Base-by-base conservation (phyloP, 2,113 vertebrate genomes). In the Pardalotus punctatus region DNA sequence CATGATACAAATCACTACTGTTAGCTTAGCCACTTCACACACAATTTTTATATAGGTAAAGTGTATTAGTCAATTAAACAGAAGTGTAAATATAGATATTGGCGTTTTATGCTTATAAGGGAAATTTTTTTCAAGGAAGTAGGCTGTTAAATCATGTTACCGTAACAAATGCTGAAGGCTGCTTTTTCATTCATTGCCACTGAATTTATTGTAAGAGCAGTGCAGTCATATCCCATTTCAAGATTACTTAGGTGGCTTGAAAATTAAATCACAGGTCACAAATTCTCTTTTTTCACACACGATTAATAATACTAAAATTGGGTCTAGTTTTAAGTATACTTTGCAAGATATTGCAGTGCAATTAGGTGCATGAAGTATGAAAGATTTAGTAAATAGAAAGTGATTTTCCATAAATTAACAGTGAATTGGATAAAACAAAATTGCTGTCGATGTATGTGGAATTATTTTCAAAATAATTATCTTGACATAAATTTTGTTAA, bases 131-230 rank as follows among this genome's bases (percentile, higher is more conserved):
- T 84, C 83, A 90, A 93, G 93, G 45, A 93, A 86, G 53, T 40
- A 88, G 73, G 53, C 54, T 92, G 97, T 98, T 98, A 98, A 98
- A 97, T 98, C 97, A 98, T 78, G 78, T 95, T 98, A 90, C 95
- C 61, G 22, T 96, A 97, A 96, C 96, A 96, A 97, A 97, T 93
- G 92, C 82, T 91, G 81, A 95, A 88, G 91, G 90, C 86, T 96
- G 94, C 91, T 97, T 97, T 98, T 98, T 98, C 91, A 96, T 95
- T 95, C 62, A 79, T 89, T 93, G 93, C 84, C 57, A 73, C 58
- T 87, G 64, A 79, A 97, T 98, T 98, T 97, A 98, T 97, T 92
- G 94, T 97, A 88, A 87, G 88, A 90, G 74, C 85, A 58, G 25
- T 87, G 38, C 57, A 96, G 91, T 96, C 83, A 61, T 94, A 77